Conservation (phyloP, 2,797 vertebrate species). For the Acropternis orthonyx region DNA sequence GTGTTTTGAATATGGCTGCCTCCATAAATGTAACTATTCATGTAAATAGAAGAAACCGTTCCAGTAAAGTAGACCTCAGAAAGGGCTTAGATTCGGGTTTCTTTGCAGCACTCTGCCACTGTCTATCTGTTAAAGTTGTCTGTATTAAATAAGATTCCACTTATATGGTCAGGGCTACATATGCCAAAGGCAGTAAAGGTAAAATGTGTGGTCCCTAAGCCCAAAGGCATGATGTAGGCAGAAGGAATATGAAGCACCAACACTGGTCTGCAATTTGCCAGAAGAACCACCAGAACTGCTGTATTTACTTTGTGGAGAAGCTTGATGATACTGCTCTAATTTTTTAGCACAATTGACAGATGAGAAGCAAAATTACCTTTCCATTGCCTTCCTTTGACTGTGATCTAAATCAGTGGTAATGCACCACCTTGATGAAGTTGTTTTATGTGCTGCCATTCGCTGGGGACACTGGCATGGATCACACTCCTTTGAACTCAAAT, state of each 20-base stretch:
- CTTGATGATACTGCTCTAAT: background rate
- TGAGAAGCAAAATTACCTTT: background rate
- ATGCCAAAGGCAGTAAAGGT: background rate
- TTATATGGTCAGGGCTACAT: background rate
- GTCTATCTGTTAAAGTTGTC: background rate
- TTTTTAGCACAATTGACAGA: background rate
- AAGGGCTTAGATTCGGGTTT: background rate
- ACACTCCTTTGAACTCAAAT: background rate
- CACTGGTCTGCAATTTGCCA: background rate
- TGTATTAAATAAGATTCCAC: background rate
- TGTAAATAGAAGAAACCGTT: background rate
- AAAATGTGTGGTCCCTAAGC: background rate
- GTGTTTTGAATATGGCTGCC: background rate
- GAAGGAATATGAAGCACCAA: background rate
- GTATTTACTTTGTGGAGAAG: background rate
- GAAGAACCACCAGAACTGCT: background rate
- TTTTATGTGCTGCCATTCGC: background rate
- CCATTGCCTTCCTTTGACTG: background rate
- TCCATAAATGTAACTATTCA: background rate
- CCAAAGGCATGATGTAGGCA: background rate
- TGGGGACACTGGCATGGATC: background rate
- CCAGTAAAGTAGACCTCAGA: background rate
- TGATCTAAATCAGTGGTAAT: background rate
- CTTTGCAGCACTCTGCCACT: background rate
- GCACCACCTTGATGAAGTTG: background rate